phyloP scores from a whole-genome alignment of 2,113 vertebrate genomes.

The Scopus umbretta region DNA sequence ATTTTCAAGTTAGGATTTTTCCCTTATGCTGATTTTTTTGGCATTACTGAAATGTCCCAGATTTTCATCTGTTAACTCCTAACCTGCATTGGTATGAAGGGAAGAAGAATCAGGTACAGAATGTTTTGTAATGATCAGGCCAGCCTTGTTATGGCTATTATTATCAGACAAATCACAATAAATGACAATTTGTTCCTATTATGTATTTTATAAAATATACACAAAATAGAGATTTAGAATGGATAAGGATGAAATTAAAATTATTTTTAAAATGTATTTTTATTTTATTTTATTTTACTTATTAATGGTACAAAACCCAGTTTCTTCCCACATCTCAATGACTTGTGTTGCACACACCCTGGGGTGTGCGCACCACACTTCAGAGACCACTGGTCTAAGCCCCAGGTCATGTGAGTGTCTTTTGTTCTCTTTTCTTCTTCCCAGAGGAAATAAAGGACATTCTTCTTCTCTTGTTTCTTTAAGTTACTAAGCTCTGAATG shows the following conservation, averaged over 20 bases:
- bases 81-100: neutral
- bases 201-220: neutral
- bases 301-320: neutral
- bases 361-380: neutral
- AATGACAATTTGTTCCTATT: neutral
- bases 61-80: neutral
- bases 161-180: neutral
- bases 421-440: neutral
- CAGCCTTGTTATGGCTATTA: neutral
- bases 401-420: rapidly evolving
- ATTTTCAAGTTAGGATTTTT: neutral
- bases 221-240: neutral
- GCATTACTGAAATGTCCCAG: neutral
- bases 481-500: neutral
- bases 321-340: neutral
- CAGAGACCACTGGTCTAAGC: neutral
- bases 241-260: neutral
- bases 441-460: neutral
- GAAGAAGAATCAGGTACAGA: neutral
- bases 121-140: neutral
- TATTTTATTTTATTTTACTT: neutral
- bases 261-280: neutral
- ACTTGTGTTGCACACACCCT: neutral
- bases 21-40: neutral
- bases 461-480: neutral